Evolutionary conservation across 2,888 invertebrate genomes (phyloP).

Genomic region (Lycaena phlaeas): DNA sequence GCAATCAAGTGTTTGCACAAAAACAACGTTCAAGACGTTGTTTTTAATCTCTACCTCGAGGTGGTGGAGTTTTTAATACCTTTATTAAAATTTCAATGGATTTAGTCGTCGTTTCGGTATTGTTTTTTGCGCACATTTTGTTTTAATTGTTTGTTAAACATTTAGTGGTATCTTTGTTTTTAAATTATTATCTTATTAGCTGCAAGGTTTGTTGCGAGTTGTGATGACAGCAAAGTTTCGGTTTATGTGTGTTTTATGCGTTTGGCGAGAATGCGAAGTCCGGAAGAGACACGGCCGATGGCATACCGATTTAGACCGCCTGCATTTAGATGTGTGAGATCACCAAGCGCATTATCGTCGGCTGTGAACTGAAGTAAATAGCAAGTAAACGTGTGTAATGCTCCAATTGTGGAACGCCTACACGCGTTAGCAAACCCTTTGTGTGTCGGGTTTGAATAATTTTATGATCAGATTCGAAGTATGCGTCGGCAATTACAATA

Average conservation of each 20-base stretch:
- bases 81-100: slow-evolving; percentile 10
- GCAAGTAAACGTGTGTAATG: slow-evolving; percentile 2
- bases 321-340: slow-evolving; percentile 63
- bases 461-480: no score
- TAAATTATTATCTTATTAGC: slow-evolving; percentile 1
- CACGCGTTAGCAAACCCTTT: neutral
- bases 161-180: neutral
- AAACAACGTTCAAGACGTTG: slow-evolving; percentile 23
- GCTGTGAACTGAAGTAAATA: slow-evolving; percentile 9
- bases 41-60: slow-evolving; percentile 19
- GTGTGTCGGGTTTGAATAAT: no score
- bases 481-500: no score
- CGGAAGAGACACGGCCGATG: slow-evolving; percentile 50
- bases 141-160: neutral
- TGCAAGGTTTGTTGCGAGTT: slow-evolving; percentile 11
- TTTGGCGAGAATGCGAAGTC: slow-evolving; percentile 57
- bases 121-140: neutral
- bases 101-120: slow-evolving; percentile 21
- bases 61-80: slow-evolving; percentile 11
- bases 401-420: slow-evolving; percentile 3
- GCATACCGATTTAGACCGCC: slow-evolving; percentile 57
- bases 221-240: slow-evolving; percentile 57
- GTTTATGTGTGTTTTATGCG: slow-evolving; percentile 58
- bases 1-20: slow-evolving; percentile 37
- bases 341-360: slow-evolving; percentile 39